A percentile compares a stretch with the other conserved stretches of the same genome.
These are phyloP conservation scores for Pollicipes pollicipes DNA, from an alignment of 1,140 invertebrate species.

Conservation along the genomic window DNA sequence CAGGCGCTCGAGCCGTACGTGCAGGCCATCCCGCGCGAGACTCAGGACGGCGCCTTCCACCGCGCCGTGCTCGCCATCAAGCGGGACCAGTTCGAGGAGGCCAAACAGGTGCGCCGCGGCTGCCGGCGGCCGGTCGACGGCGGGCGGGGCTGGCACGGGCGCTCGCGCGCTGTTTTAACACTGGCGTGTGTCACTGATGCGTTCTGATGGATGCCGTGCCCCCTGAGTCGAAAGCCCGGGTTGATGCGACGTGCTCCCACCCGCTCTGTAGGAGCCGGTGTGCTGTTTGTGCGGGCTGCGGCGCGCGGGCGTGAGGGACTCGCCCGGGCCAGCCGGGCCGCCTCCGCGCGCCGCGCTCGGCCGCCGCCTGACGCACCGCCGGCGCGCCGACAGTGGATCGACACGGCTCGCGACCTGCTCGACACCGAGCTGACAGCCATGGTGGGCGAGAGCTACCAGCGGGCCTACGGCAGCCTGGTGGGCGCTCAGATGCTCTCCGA, in stretches of 20 bases:
- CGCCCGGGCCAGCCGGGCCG: no score
- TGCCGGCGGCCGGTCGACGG: no score
- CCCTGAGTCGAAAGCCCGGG: no score
- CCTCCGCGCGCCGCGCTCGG: not conserved
- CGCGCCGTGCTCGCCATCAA: constrained; percentile 85
- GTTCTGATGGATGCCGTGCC: no score
- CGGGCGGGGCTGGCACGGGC: not conserved
- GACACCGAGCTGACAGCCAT: constrained; percentile 95
- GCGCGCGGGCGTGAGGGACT: no score
- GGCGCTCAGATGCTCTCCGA: constrained; percentile 92
- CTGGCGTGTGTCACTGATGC: no score
- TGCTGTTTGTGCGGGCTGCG: no score
- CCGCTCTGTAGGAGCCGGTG: no score
- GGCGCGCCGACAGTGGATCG: constrained; percentile 46
- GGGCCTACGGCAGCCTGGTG: constrained; percentile 92
- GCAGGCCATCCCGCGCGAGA: constrained; percentile 32
- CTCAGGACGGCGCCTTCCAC: constrained; percentile 88
- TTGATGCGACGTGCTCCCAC: no score
- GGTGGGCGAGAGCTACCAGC: constrained; percentile 92
- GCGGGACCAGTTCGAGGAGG: constrained; percentile 53
- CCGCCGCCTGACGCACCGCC: not conserved
- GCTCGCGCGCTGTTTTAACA: no score
- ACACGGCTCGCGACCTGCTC: constrained; percentile 75
- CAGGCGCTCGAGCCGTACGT: constrained; percentile 63
- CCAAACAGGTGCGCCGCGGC: constrained; percentile 27